A percentile compares a stretch with the other conserved stretches of the same genome.
These are phyloP conservation scores for Turritopsis dohrnii DNA, from an alignment of 30 jellyfish, hydroid and myxozoan genomes.

Conservation along the genomic window DNA sequence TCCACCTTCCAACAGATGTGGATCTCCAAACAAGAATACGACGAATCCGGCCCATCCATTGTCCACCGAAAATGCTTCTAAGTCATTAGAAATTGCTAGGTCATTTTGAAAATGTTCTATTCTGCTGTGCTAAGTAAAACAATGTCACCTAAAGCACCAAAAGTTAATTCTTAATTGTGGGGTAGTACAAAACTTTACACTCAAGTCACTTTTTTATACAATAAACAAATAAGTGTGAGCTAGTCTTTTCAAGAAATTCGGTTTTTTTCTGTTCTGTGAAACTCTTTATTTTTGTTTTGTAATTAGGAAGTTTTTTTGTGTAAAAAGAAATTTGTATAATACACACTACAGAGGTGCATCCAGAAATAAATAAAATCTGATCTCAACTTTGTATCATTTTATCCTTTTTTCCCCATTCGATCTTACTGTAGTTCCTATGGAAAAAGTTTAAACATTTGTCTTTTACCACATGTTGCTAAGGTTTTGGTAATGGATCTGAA, in stretches of 20 bases:
- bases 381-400: not conserved
- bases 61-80: conserved; percentile 99
- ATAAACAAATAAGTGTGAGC: not conserved
- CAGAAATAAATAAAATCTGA: not conserved
- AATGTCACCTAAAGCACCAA: not conserved
- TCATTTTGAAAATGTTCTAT: not conserved
- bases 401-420: not conserved
- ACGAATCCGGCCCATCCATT: conserved; percentile 99
- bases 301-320: not conserved
- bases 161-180: not conserved
- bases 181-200: not conserved
- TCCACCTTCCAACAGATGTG: conserved; percentile 99
- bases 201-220: not conserved
- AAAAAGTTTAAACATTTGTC: too few species aligned
- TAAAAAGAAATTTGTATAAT: not conserved
- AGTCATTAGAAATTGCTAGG: conserved; percentile 1
- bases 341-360: not conserved
- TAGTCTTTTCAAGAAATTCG: not conserved
- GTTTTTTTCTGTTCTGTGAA: not conserved
- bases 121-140: not conserved
- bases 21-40: conserved; percentile 99
- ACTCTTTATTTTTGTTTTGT: not conserved
- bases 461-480: too few species aligned
- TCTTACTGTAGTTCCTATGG: too few species aligned
- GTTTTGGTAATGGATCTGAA: too few species aligned